Evolutionary conservation across 1,140 invertebrate genomes (phyloP).

Genomic region (Helicoverpa zea): DNA sequence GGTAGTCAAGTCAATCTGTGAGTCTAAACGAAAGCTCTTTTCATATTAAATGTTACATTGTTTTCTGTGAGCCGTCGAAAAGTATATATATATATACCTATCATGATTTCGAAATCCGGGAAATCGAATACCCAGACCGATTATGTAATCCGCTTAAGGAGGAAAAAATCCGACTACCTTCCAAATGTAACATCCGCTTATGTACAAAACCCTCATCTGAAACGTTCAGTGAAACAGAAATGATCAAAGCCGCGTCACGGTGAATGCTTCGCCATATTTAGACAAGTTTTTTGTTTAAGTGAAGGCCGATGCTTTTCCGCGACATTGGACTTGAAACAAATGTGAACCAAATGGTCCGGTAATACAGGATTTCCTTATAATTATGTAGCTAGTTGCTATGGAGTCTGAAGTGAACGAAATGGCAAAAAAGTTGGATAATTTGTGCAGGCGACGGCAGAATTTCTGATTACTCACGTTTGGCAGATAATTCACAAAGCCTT

Average conservation of each 20-base stretch:
- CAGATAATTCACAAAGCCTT: too few relatives aligned
- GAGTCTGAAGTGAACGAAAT: neutral
- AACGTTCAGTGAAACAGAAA: conserved; percentile 6
- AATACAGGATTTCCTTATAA: conserved; percentile 36
- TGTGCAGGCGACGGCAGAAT: neutral
- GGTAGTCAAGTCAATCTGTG: neutral
- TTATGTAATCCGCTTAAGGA: neutral
- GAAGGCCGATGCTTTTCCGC: conserved; percentile 12
- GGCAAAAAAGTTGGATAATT: neutral
- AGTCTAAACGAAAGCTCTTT: neutral
- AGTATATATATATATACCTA: neutral
- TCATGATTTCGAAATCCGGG: neutral
- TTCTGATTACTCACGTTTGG: too few relatives aligned
- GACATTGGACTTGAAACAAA: conserved; percentile 28
- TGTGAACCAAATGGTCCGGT: conserved; percentile 2
- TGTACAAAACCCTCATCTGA: neutral
- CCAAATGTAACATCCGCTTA: neutral
- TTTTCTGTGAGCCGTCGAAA: neutral
- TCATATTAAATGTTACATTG: neutral
- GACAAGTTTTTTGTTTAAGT: conserved; percentile 29
- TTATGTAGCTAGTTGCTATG: neutral
- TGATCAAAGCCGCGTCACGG: conserved; percentile 23
- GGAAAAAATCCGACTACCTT: neutral
- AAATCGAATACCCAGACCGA: neutral
- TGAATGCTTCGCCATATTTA: conserved; percentile 36